Evolutionary conservation across 1,140 invertebrate species (phyloP), one percentile per base, ranked within the genome.

Genomic region (Drosophila suzukii): DNA sequence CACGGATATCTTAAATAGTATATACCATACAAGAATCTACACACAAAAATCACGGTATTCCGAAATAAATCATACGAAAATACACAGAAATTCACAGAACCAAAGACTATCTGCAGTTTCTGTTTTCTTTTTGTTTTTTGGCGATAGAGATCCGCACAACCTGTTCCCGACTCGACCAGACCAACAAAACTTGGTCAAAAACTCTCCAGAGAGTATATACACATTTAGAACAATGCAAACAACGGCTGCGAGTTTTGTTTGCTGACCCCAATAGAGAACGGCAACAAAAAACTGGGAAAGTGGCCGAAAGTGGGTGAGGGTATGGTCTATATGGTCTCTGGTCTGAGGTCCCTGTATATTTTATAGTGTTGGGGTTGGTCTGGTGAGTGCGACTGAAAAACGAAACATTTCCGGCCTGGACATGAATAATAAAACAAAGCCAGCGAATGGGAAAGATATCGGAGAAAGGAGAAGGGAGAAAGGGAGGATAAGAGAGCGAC

Each of bases 381-480:
- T 73, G 56, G 47, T 49, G 46, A 61, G 78, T 81, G 60, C 55
- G 73, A 65, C 68, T 58, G 30, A 20, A 75, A 67, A 81, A 54
- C 57, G 68, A 83, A 83, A 83, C 81, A 84, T 83, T 84, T 83
- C 81, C 81, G 81, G 81, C 58, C 82, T 80, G 82, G 59, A 56
- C 80, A 36, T 49, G 65, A 68, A 71, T 67, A 71, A 58, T 58
- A 71, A 78, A 75, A 75, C 46, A 74, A 57, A 56, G 36, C 54
- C 46, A 65, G 12, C 53, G 71, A 53, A 63, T 50, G 43, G 38
- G 66, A 57, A 41, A 73, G 50, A 61, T 39, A 72, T 43, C 34
- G 43, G 43, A 17, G 12, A 44, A 11, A 39, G 20, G 44, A 61
- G 30, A 41, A 43, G 32, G 27, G 36, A 41, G 44, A 38, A 36